Percentiles rank a stretch among this genome's conserved stretches.
Evolutionary conservation across 2,797 vertebrate species (phyloP).

Genomic region (Coracias cyanogaster): DNA sequence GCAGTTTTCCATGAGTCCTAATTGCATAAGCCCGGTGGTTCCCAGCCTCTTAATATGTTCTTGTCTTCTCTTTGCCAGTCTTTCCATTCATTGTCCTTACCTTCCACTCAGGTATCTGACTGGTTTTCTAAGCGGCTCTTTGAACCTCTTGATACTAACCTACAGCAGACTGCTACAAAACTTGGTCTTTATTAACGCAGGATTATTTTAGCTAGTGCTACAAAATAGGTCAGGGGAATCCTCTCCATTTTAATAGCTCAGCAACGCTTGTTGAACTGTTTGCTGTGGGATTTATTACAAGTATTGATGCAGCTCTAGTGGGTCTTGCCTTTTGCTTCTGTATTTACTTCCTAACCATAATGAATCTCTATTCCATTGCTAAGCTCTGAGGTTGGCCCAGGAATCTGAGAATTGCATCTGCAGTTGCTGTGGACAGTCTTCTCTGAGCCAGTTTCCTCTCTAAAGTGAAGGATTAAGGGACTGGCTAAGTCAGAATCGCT

Average conservation of each 20-base stretch:
- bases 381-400: not conserved
- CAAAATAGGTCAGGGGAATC: not conserved
- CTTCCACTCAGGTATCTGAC: not conserved
- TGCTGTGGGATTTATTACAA: not conserved
- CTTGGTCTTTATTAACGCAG: not conserved
- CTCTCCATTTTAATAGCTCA: not conserved
- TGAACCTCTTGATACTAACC: not conserved
- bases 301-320: not conserved
- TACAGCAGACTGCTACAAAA: not conserved
- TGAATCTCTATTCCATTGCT: not conserved
- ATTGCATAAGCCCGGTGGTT: not conserved
- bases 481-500: not conserved
- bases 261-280: not conserved
- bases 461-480: constrained; percentile 5
- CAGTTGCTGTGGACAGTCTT: not conserved
- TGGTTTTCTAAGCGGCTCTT: not conserved
- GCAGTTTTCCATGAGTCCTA: not conserved
- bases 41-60: not conserved
- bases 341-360: constrained; percentile 17
- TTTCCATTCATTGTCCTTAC: not conserved
- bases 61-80: not conserved
- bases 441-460: not conserved
- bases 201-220: not conserved
- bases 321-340: not conserved
- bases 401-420: constrained; percentile 1